A percentile compares a stretch with the other conserved stretches of the same genome.
These are phyloP conservation scores for Macropus fuliginosus DNA, from an alignment of 2,797 vertebrate genomes.

Conservation along the genomic window DNA sequence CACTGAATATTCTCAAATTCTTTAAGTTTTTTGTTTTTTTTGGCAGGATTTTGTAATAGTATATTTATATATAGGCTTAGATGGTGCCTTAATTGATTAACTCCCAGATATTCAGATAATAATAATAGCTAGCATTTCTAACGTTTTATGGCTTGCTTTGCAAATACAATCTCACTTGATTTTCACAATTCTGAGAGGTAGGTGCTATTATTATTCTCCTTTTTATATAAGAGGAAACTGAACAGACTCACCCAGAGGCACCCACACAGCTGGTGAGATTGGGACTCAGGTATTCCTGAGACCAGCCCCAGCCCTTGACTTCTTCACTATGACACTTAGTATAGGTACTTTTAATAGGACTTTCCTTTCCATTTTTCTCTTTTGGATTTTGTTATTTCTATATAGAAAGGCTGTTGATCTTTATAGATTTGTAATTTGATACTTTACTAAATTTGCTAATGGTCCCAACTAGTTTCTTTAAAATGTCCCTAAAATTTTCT, in stretches of 20 bases:
- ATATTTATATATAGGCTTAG: background rate
- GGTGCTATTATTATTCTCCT: background rate
- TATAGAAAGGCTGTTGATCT: no score
- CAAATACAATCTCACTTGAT: no score
- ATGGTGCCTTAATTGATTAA: background rate
- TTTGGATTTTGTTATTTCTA: no score
- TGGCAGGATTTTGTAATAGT: background rate
- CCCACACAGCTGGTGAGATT: background rate
- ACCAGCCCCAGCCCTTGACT: no score
- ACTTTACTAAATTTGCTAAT: no score
- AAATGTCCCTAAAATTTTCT: no score
- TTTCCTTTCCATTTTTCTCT: no score
- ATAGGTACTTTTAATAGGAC: background rate
- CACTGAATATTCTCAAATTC: background rate
- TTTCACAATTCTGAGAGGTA: background rate
- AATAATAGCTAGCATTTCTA: background rate
- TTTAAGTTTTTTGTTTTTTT: background rate
- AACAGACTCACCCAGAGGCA: background rate
- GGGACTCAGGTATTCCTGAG: background rate
- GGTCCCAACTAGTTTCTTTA: no score
- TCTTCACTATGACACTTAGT: background rate
- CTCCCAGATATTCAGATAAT: background rate
- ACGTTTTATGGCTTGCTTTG: background rate
- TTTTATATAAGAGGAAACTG: background rate
- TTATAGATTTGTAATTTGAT: no score